These are phyloP conservation scores for Drosophila sp. DNA, from an alignment of 1,140 invertebrate genomes.

Conservation along the genomic window DNA sequence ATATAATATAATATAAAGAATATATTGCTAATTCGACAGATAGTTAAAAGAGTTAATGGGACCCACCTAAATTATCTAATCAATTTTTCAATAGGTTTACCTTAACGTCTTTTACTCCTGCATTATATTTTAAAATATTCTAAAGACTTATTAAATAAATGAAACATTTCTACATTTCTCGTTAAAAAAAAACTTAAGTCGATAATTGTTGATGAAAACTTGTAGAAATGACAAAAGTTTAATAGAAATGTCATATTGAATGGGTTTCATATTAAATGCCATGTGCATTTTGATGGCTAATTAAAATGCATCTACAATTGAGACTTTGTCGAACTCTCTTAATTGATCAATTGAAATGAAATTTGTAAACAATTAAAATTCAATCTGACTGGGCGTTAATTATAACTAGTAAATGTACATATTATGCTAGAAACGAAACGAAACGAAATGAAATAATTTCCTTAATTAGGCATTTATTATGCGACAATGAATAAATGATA, in stretches of 20 bases:
- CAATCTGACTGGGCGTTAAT: conserved; percentile 54
- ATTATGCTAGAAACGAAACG: conserved; percentile 35
- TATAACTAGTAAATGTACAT: conserved; percentile 17
- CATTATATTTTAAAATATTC: no score
- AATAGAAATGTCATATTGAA: neutral
- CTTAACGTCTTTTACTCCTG: no score
- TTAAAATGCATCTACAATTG: conserved; percentile 1
- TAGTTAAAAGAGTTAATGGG: no score
- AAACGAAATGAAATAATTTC: conserved; percentile 47
- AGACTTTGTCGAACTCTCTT: neutral
- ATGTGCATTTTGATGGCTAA: neutral
- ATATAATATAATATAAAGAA: no score
- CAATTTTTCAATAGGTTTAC: no score
- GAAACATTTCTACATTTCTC: no score
- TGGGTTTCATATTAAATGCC: neutral
- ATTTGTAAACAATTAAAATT: conserved; percentile 72
- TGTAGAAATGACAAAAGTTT: neutral
- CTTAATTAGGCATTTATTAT: conserved; percentile 49
- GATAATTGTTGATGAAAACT: neutral
- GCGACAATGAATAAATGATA: conserved; percentile 54
- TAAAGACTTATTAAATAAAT: no score
- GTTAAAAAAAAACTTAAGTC: no score
- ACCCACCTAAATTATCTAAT: no score
- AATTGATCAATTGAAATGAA: conserved; percentile 38
- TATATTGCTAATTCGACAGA: no score